A percentile compares a stretch with the other conserved stretches of the same genome.
These are phyloP conservation scores for Desmophyllum pertusum DNA, from an alignment of 92 coral and sea anemone species.

Conservation along the genomic window DNA sequence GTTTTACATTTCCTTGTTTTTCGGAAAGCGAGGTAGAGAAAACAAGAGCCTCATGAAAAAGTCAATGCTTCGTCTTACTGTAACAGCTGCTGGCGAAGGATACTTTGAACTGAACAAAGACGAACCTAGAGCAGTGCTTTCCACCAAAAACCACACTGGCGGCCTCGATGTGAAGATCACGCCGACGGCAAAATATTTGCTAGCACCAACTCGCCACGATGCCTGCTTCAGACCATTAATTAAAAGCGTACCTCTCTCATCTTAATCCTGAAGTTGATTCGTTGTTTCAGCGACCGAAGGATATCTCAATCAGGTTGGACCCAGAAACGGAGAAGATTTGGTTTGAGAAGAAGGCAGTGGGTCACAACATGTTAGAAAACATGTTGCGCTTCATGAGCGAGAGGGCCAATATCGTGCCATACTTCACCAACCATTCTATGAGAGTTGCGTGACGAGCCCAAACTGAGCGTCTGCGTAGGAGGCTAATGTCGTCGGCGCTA, in stretches of 20 bases:
- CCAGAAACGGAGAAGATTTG: slow-evolving; percentile 27
- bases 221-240: slow-evolving; percentile 33
- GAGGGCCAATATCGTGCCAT: not conserved
- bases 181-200: slow-evolving; percentile 49
- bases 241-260: slow-evolving; percentile 31
- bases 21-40: not conserved
- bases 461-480: not conserved
- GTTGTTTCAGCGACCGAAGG: slow-evolving; percentile 43
- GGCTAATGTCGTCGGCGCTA: too few relatives aligned
- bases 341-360: slow-evolving; percentile 22
- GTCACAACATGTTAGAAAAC: slow-evolving; percentile 21
- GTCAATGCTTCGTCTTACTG: slow-evolving; percentile 27
- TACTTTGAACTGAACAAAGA: slow-evolving; percentile 42
- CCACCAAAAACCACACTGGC: slow-evolving; percentile 49
- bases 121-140: slow-evolving; percentile 45
- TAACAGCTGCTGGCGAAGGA: slow-evolving; percentile 19
- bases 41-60: too few relatives aligned
- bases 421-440: not conserved
- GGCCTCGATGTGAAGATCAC: slow-evolving; percentile 56
- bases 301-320: not conserved
- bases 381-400: not conserved
- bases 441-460: not conserved
- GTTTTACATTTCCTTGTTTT: slow-evolving; percentile 24
- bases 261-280: slow-evolving; percentile 23
- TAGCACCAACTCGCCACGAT: slow-evolving; percentile 18